phyloP scores from a whole-genome alignment of 1,140 invertebrate species.

The Leucophenga varia region DNA sequence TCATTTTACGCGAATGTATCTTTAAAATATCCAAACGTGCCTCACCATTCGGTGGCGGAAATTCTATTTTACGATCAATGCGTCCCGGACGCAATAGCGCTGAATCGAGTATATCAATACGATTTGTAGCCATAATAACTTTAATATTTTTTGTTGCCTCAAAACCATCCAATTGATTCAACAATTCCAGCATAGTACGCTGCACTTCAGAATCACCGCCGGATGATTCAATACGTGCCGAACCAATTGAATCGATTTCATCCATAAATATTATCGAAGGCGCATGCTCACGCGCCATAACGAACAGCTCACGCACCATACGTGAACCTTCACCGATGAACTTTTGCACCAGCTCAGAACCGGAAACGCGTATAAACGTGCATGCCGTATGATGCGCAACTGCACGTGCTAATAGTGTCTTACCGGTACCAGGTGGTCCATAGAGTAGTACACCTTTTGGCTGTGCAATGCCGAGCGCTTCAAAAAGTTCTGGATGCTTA shows the following conservation, averaged over 20 bases:
- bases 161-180: conserved; percentile 75
- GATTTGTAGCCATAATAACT: conserved; percentile 78
- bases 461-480: conserved; percentile 27
- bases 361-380: conserved; percentile 67
- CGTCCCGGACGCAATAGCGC: conserved; percentile 86
- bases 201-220: conserved; percentile 70
- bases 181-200: conserved; percentile 73
- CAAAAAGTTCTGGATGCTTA: conserved; percentile 28
- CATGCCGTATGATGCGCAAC: conserved; percentile 74
- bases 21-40: conserved; percentile 71
- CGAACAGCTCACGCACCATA: conserved; percentile 48
- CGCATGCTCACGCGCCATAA: conserved; percentile 61
- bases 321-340: conserved; percentile 77
- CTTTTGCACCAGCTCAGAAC: conserved; percentile 77
- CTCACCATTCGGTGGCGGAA: conserved; percentile 77
- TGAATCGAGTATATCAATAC: conserved; percentile 79
- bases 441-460: conserved; percentile 31
- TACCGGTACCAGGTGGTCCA: conserved; percentile 25
- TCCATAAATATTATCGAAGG: conserved; percentile 80
- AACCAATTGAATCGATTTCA: conserved; percentile 79
- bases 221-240: conserved; percentile 66
- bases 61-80: conserved; percentile 80
- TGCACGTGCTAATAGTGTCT: conserved; percentile 22
- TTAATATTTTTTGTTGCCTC: conserved; percentile 68
- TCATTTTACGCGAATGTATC: conserved; percentile 79